phyloP scores from a whole-genome alignment of 1,140 invertebrate genomes.

The Ericerus pela region DNA sequence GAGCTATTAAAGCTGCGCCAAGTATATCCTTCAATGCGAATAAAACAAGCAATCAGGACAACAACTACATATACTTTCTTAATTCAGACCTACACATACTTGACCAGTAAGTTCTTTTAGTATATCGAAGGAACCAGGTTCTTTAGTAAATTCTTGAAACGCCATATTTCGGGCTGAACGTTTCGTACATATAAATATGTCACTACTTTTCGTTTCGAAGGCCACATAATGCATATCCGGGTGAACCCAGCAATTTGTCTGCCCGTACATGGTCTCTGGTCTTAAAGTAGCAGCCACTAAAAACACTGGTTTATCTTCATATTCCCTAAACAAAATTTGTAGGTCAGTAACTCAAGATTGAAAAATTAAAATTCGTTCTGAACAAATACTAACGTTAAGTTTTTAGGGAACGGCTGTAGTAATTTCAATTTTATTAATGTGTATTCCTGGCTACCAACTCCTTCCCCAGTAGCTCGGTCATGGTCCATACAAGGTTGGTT shows the following conservation, averaged over 20 bases:
- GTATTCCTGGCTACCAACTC: conserved; percentile 95
- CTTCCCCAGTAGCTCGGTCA: conserved; percentile 88
- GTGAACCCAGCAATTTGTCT: conserved; percentile 97
- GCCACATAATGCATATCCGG: conserved; percentile 90
- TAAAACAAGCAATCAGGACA: not conserved
- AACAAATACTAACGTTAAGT: conserved; percentile 41
- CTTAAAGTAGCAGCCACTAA: conserved; percentile 93
- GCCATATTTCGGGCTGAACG: conserved; percentile 88
- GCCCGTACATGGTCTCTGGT: conserved; percentile 99
- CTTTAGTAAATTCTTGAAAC: conserved; percentile 79
- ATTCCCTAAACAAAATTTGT: conserved; percentile 34
- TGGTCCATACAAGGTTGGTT: conserved; percentile 99
- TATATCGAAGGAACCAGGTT: conserved; percentile 62
- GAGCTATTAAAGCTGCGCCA: conserved; percentile 65
- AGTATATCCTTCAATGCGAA: conserved; percentile 48
- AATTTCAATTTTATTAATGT: conserved; percentile 92
- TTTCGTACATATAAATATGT: conserved; percentile 74
- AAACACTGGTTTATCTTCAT: conserved; percentile 47
- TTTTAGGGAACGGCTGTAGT: conserved; percentile 52
- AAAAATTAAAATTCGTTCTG: not conserved
- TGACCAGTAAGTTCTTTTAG: conserved; percentile 55
- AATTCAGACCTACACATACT: conserved; percentile 30
- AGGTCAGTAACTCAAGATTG: not conserved
- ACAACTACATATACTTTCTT: not conserved
- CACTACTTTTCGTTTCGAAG: conserved; percentile 52